phyloP scores from a whole-genome alignment of 2,797 vertebrate genomes.

The Falco cherrug region DNA sequence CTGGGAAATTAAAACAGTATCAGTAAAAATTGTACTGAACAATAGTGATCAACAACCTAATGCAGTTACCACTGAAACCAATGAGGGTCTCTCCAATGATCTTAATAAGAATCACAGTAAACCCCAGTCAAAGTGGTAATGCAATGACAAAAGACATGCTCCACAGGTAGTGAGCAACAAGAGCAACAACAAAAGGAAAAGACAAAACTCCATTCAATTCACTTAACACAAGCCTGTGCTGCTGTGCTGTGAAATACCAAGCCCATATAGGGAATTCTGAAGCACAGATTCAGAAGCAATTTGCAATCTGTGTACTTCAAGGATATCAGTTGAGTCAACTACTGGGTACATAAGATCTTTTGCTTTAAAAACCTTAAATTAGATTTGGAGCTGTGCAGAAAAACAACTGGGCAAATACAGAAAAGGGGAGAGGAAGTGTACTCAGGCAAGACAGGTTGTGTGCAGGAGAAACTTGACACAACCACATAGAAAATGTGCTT shows the following conservation, averaged over 20 bases:
- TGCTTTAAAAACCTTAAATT: neutral
- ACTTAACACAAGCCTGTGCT: neutral
- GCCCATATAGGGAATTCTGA: neutral
- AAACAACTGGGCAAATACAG: neutral
- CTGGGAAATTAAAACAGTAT: neutral
- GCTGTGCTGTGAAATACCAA: neutral
- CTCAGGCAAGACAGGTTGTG: neutral
- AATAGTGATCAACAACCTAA: neutral
- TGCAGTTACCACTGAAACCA: neutral
- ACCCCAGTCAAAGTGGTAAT: neutral
- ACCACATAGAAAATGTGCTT: neutral
- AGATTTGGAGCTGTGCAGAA: neutral
- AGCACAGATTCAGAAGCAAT: neutral
- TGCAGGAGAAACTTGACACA: neutral
- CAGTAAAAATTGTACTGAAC: neutral
- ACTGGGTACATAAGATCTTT: neutral
- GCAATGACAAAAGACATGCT: neutral
- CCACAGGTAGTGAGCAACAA: neutral
- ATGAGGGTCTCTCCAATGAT: neutral
- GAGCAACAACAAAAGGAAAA: neutral
- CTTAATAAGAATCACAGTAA: neutral
- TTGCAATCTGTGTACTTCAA: neutral
- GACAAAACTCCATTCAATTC: neutral
- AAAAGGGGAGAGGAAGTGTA: neutral
- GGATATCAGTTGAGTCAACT: neutral